Evolutionary conservation across 2,797 vertebrate genomes (phyloP).

Genomic region (Craterocephalus amniculus): DNA sequence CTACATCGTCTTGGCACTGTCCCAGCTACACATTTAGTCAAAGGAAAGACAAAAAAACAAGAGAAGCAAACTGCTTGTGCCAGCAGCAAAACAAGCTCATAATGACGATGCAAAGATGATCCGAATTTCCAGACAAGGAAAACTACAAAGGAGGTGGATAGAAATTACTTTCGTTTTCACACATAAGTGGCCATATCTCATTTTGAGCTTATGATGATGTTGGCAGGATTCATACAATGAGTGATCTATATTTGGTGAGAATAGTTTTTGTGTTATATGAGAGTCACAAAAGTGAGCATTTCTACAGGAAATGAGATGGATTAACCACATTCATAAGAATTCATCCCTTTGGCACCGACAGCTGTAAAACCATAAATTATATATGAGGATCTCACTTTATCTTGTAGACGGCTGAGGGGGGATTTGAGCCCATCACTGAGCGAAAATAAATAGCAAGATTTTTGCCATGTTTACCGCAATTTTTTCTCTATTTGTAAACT

Average conservation of each 20-base stretch:
- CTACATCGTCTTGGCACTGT: neutral
- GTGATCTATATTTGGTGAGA: neutral
- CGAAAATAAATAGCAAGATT: neutral
- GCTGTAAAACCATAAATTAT: neutral
- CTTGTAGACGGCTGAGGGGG: no score
- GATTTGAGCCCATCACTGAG: neutral
- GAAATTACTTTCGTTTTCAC: no score
- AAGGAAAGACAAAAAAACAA: neutral
- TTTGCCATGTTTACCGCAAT: neutral
- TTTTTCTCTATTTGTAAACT: neutral
- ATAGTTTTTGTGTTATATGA: neutral
- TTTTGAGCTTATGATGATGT: neutral
- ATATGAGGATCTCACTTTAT: neutral
- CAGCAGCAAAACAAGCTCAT: slow-evolving; percentile 5
- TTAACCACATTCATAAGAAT: neutral
- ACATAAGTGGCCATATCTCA: neutral
- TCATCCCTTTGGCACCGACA: neutral
- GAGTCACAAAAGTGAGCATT: neutral
- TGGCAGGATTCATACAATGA: slow-evolving; percentile 2
- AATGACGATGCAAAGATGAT: slow-evolving; percentile 5
- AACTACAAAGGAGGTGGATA: neutral
- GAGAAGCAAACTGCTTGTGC: neutral
- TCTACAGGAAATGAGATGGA: neutral
- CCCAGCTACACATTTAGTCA: neutral
- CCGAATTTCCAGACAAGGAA: neutral